These are phyloP conservation scores for Neoascia interrupta DNA, from an alignment of 2,888 invertebrate species.

Conservation along the genomic window DNA sequence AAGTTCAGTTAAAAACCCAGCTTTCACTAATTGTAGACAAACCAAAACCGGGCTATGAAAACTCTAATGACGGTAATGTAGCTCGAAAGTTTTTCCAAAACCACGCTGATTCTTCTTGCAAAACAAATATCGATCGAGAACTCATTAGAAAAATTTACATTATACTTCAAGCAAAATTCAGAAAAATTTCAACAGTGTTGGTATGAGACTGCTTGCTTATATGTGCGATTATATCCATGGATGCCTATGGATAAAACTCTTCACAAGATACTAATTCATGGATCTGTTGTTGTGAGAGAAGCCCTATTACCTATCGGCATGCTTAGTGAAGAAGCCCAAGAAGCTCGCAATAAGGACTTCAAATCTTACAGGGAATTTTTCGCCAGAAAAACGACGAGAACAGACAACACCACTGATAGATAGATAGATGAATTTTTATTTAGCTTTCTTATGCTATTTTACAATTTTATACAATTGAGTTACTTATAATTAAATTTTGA, in stretches of 20 bases:
- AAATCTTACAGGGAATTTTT: background rate
- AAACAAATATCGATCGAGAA: background rate
- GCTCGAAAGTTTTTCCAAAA: background rate
- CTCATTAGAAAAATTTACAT: background rate
- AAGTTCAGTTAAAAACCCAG: background rate
- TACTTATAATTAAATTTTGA: too few species aligned
- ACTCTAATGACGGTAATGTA: too few species aligned
- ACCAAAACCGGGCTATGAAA: too few species aligned
- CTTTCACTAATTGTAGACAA: background rate
- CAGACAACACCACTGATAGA: too few species aligned
- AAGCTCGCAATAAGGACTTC: background rate
- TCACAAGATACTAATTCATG: background rate
- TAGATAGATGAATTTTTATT: too few species aligned
- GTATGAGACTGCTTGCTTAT: background rate
- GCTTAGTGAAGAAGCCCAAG: constrained; percentile 1
- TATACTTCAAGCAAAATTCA: background rate
- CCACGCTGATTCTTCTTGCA: background rate
- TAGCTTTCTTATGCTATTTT: too few species aligned
- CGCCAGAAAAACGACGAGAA: too few species aligned
- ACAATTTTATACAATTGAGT: too few species aligned
- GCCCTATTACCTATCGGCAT: background rate
- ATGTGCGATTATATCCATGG: background rate
- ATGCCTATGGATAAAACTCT: background rate
- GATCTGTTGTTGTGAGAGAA: background rate
- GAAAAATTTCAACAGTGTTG: background rate